Evolutionary conservation across 2,113 vertebrate genomes (phyloP), one percentile per base, ranked within the genome.

Genomic region (Nannospalax galili): DNA sequence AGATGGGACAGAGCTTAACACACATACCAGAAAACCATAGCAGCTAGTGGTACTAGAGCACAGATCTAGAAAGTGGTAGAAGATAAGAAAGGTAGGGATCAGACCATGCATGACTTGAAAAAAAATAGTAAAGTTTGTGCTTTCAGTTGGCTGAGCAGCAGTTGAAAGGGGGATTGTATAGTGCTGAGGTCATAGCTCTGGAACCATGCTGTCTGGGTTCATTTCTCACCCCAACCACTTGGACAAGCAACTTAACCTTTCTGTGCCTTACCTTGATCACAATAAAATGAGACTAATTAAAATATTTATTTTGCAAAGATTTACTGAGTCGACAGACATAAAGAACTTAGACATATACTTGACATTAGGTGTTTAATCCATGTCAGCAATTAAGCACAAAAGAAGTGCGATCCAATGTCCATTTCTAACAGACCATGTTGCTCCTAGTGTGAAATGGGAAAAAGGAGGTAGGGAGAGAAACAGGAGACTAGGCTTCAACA

Each of bases 331-430:
- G 77, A 11, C 86, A 82, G 72, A 48, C 16, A 87, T 35, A 81
- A 91, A 82, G 2, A 9, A 4, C 80, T 92, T 86, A 84, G 32
- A 87, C 69, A 70, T 19, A 35, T 70, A 70, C 69, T n/a, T 70
- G 69, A n/a, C 77, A 84, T 85, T 87, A 67, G 92, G 22, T n/a
- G 35, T 86, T 94, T 48, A 90, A 67, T 92, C 30, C 15, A 9
- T 92, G 35, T 62, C 86, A 94, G 16, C 70, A 78, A 56, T 77
- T 70, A 45, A 82, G 24, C 22, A 89, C 52, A 78, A 56, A 17
- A 77, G 56, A 70, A 70, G 69, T 70, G 32, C n/a, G 5, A 70
- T 79, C 28, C 56, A 69, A 91, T 62, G 52, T 72, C 45, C 4
- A 90, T 73, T 69, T 82, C 40, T 24, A 82, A 92, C 72, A 94